Conservation (phyloP, 2,113 vertebrate genomes). For the Limnothrissa miodon region DNA sequence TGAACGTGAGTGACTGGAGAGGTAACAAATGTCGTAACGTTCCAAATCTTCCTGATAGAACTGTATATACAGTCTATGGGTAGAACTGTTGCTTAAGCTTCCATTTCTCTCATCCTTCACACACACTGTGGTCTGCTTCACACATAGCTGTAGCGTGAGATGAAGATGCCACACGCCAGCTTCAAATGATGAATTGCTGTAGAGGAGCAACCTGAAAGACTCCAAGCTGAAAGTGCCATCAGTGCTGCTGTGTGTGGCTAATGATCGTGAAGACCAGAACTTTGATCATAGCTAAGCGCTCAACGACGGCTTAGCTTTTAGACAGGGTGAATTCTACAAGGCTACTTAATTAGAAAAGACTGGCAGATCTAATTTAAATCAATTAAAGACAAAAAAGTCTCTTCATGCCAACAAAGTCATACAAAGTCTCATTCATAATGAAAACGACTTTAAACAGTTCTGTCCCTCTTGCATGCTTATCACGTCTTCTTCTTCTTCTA, state of each 20-base stretch:
- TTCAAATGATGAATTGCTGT: background rate
- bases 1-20: no score
- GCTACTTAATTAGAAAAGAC: constrained; percentile 1
- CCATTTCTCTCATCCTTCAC: background rate
- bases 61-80: no score
- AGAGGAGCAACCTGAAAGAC: background rate
- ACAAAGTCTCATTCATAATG: background rate
- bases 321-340: background rate
- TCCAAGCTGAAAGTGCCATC: background rate
- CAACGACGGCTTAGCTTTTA: background rate
- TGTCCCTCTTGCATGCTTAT: background rate
- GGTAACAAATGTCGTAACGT: no score
- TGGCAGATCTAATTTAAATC: background rate
- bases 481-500: background rate
- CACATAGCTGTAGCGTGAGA: constrained; percentile 10
- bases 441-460: background rate
- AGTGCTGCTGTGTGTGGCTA: background rate
- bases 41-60: no score
- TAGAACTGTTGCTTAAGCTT: background rate
- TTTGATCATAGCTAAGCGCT: background rate
- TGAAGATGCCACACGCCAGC: background rate
- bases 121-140: background rate
- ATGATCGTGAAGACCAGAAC: background rate
- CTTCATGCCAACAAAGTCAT: background rate
- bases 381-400: background rate